phyloP scores from a whole-genome alignment of 2,888 invertebrate genomes.

The Eilema sororculum region DNA sequence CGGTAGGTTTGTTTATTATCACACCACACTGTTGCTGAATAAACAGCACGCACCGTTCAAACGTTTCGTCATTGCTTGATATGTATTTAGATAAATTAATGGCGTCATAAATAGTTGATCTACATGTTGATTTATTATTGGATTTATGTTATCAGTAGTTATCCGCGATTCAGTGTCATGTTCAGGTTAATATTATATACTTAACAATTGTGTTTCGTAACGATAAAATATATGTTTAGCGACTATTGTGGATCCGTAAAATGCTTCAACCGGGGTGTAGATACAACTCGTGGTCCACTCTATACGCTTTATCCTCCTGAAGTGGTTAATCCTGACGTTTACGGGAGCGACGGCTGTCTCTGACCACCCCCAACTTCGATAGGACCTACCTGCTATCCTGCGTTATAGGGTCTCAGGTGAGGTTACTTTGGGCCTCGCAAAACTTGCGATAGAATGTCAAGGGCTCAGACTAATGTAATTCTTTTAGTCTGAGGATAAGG shows the following conservation, averaged over 20 bases:
- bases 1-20: conserved; percentile 31
- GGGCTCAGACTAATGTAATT: no score
- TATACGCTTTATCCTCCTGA: background rate
- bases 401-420: background rate
- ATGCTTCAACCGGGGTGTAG: no score
- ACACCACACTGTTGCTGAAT: conserved; percentile 31
- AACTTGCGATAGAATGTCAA: background rate
- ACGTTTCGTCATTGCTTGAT: conserved; percentile 34
- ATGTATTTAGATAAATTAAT: conserved; percentile 43
- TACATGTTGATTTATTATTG: conserved; percentile 51
- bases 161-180: conserved; percentile 14
- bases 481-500: no score
- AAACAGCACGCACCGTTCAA: conserved; percentile 37
- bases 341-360: background rate
- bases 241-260: no score
- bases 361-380: background rate
- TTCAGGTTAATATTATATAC: background rate
- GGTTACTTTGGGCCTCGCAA: no score
- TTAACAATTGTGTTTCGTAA: background rate
- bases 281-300: background rate
- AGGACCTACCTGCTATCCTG: no score
- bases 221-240: no score
- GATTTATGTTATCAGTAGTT: conserved; percentile 40
- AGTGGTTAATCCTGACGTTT: background rate
- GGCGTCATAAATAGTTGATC: conserved; percentile 49